Evolutionary conservation across 1,140 invertebrate genomes (phyloP), one percentile per base, ranked within the genome.

Genomic region (Eumaeus atala): DNA sequence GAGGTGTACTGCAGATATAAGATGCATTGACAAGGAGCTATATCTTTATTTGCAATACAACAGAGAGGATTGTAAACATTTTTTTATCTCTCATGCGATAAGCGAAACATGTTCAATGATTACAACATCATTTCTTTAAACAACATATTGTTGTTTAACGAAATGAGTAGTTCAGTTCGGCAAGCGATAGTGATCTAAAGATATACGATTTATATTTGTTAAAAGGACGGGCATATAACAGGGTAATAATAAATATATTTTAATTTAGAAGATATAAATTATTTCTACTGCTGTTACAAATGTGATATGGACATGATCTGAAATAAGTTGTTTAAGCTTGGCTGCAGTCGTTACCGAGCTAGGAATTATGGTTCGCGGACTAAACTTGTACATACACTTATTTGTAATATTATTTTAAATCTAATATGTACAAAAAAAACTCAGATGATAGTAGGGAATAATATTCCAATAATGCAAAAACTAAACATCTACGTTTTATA

Each of bases 401-500:
- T 56, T 66, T 60, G 56, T 62, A 69, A 73, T 62, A 74, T 69
- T 65, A 71, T 73, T 71, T 70, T 75, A 58, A 28, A 56, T 71
- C 75, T 83, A 83, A 74, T 83, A 83, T 83, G 67, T 83, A 83
- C 79, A 83, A 52, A 52, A 52, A 33, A 18, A 17, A 9, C 14
- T 44, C 14, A 44, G 14, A 16, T 17, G 17, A 14, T 14, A 44
- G 40, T 44, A 44, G 9, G 14, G 40, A 44, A 44, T 40, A 28
- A 28, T 44, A 44, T 44, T 44, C 40, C 40, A 1, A 16, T 16
- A 12, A 1, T 14, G 40, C 16, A 9, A 17, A 28, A 44, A 44
- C 40, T 44, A 44, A 17, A 44, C n/a, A n/a, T n/a, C 40, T 44
- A 44, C 17, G 2, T 44, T 44, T 40, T 16, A 44, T 44, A 16